phyloP scores from a whole-genome alignment of 2,888 invertebrate genomes.

The Lithophane leautieri region DNA sequence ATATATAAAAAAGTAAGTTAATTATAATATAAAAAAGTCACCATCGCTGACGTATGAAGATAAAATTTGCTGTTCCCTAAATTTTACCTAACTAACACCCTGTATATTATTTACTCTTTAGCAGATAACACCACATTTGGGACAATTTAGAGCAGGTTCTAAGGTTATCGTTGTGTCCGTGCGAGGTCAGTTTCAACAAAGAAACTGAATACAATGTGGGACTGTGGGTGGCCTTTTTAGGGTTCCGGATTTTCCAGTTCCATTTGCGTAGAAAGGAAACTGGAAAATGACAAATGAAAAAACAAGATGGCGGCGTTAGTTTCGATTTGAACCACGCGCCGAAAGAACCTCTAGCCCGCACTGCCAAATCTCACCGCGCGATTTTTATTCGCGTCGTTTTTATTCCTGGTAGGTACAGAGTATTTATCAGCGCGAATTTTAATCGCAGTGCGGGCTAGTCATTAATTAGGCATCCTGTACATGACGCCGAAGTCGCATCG shows the following conservation, averaged over 20 bases:
- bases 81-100: not conserved
- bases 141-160: conserved; percentile 5
- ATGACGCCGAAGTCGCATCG: no score
- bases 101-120: not conserved
- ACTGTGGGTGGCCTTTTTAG: conserved; percentile 24
- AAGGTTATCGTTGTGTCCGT: conserved; percentile 28
- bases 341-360: no score
- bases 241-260: not conserved
- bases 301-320: no score
- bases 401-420: no score
- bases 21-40: no score
- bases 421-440: no score
- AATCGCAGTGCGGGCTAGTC: no score
- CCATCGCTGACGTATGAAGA: not conserved
- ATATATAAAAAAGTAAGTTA: no score
- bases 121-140: conserved; percentile 5
- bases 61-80: not conserved
- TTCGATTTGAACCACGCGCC: no score
- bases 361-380: no score
- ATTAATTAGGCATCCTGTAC: no score
- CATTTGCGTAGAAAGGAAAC: not conserved
- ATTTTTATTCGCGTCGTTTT: no score
- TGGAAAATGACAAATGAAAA: not conserved
- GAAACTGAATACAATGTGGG: conserved; percentile 26
- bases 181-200: conserved; percentile 39